These are phyloP conservation scores for Drosophila arizonae DNA, from an alignment of 1,140 invertebrate genomes.

Conservation along the genomic window DNA sequence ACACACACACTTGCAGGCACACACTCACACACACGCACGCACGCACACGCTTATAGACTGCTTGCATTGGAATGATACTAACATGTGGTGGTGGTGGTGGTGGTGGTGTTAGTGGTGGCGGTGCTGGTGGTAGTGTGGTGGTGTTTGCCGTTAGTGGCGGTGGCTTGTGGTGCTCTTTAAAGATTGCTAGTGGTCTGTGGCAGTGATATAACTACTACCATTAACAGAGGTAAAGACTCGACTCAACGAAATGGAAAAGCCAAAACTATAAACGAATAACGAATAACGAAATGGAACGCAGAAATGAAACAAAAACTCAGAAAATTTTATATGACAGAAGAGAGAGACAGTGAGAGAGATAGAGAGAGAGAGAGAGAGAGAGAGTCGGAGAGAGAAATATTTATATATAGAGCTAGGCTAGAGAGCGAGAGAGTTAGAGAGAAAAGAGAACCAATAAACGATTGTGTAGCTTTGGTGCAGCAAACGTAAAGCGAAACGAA, in stretches of 20 bases:
- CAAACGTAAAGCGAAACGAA: constrained; percentile 25
- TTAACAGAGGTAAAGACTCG: constrained; percentile 22
- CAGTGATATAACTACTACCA: constrained; percentile 26
- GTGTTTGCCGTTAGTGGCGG: not conserved
- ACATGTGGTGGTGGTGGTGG: constrained; percentile 11
- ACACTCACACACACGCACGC: not conserved
- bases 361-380: not conserved
- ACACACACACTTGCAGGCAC: constrained; percentile 1
- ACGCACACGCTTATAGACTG: not conserved
- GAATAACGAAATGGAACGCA: constrained; percentile 9
- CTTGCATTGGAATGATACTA: constrained; percentile 10
- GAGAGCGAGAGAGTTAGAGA: constrained; percentile 24
- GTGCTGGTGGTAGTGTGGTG: constrained; percentile 3
- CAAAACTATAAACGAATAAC: constrained; percentile 18
- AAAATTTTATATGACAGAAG: constrained; percentile 11
- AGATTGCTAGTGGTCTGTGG: not conserved
- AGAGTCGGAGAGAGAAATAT: constrained; percentile 10
- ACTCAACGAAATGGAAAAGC: constrained; percentile 37
- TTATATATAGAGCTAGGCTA: constrained; percentile 16
- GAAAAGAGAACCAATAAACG: constrained; percentile 37
- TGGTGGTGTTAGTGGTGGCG: constrained; percentile 6
- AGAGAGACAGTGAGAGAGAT: constrained; percentile 13
- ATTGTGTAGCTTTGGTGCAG: constrained; percentile 52
- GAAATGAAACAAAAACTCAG: constrained; percentile 14
- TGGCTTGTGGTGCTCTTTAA: not conserved